Base-by-base conservation (phyloP, 2,113 vertebrate species). In the Dicerorhinus sumatrensis region DNA sequence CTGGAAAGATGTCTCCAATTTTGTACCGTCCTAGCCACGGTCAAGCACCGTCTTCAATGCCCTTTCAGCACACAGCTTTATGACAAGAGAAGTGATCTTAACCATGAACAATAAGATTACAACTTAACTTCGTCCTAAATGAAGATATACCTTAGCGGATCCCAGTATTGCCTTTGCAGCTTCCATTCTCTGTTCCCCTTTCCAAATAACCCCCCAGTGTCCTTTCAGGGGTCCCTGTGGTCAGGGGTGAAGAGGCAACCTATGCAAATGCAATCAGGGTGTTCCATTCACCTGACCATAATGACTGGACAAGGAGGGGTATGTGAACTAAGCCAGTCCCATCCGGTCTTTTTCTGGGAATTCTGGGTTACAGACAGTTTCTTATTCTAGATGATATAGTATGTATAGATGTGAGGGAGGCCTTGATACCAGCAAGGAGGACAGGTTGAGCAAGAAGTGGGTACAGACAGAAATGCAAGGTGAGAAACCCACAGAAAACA, bases 391-490 rank as follows among this genome's bases (percentile, higher is more conserved):
- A 21, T 36, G 29, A 10, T 7, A 9, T 6, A 17, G 18, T 18
- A 1, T n/a, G 18, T 4, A 25, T 0, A 69, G 48, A 42, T 11
- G 20, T 18, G 6, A 65, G 27, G n/a, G 21, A 76, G 33, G 42
- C 5, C 31, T 90, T 79, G 85, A 36, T 6, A 48, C 2, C 31
- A 51, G 54, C 13, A 65, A 7, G 46, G 58, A 42, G 25, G 25
- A 72, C 42, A 42, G 46, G 18, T 1, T 60, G 62, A 77, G 21
- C 29, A 58, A 6, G 9, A 54, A 56, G 4, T 31, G 11, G 21
- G 80, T 5, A 8, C 20, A 72, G 54, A 48, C 6, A 48, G 54
- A 85, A 16, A 12, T 8, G 4, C 25, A 21, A n/a, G 13, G 21
- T 39, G 17, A 76, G 48, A 93, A 36, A 2, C 42, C 58, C 60